Base-by-base conservation (phyloP, 2,797 vertebrate species). In the Nyctibius grandis region DNA sequence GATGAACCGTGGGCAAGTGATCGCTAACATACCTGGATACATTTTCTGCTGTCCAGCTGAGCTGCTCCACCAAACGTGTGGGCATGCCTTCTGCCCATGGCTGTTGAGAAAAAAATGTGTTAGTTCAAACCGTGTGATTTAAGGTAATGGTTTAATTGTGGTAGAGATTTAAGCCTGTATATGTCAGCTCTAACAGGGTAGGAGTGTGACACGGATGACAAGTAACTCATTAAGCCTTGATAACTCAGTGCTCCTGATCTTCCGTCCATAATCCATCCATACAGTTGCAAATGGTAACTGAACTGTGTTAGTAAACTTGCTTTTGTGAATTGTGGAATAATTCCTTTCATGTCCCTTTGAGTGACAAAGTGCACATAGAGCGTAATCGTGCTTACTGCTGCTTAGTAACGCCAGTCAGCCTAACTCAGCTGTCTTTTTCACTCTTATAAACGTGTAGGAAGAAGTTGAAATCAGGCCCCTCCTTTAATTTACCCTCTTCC, bases 401-500 rank as follows among this genome's bases (percentile, higher is more conserved):
- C 93, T 80, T 67, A 67, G 89, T 93, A 79, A 70, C 1, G 0
- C 13, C 13, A 33, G 36, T 70, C 87, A 89, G 89, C 56, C 8
- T 63, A 88, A 60, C 48, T 83, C 48, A 0, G 26, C 63, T 89
- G 75, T 59, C 60, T 85, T 65, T 51, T 65, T 68, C 8, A n/a
- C 64, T 64, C 40, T 25, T 92, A 60, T 4, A 84, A 95, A 88
- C 60, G 44, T 4, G 26, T 18, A 73, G 86, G 63, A 87, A 83
- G 51, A 80, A 65, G 31, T 34, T 73, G 48, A 94, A 53, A 64
- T 64, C 56, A 53, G 31, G 26, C 59, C 26, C 11, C 26, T 82
- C 33, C 47, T 91, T 87, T 89, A 92, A 85, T 77, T 87, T 82
- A 67, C 40, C 53, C 40, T 69, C 47, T 59, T 89, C 36, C 67